Base-by-base conservation (phyloP, 2,888 invertebrate species). In the Dicyrtoma fusca region DNA sequence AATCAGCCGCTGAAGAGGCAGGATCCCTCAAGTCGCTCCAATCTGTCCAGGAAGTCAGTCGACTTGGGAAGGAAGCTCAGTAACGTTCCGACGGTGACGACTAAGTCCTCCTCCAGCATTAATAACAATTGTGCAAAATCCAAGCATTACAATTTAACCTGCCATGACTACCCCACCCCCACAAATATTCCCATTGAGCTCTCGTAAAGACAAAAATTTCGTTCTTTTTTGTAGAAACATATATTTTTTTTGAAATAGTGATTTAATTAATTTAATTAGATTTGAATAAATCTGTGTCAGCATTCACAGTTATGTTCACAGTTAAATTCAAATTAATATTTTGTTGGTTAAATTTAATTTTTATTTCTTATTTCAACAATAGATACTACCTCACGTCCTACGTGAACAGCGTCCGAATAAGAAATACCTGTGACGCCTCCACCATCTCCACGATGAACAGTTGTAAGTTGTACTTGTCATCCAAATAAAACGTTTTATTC, bases 141-240 rank as follows among this genome's bases (percentile, higher is more conserved):
- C n/a, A 71, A 71, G 23, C 65, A 71, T 26, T 70, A 73, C 62
- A 74, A 69, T 26, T 73, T 75, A 49, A 76, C 64, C 51, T 75
- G 76, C 34, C 73, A 75, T 57, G 78, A 76, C n/a, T 69, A 71
- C 47, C 70, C 63, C 23, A 76, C 78, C 0, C 78, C 78, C 11
- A 76, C 78, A 34, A 76, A 78, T 66, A 78, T 78, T 19, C 78
- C 78, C 11, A 72, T 78, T 42, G 78, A 78, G 57, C 51, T 78
- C 42, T 69, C 74, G 25, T 78, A n/a, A n/a, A n/a, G n/a, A n/a
- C n/a, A n/a, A n/a, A n/a, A n/a, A n/a, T n/a, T n/a, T n/a, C n/a
- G n/a, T n/a, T n/a, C n/a, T n/a, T n/a, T n/a, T n/a, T n/a, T n/a
- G n/a, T n/a, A n/a, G n/a, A n/a, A n/a, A n/a, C n/a, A n/a, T n/a